These are phyloP conservation scores for Mesocricetus auratus DNA, from an alignment of 2,113 vertebrate species.

Conservation along the genomic window DNA sequence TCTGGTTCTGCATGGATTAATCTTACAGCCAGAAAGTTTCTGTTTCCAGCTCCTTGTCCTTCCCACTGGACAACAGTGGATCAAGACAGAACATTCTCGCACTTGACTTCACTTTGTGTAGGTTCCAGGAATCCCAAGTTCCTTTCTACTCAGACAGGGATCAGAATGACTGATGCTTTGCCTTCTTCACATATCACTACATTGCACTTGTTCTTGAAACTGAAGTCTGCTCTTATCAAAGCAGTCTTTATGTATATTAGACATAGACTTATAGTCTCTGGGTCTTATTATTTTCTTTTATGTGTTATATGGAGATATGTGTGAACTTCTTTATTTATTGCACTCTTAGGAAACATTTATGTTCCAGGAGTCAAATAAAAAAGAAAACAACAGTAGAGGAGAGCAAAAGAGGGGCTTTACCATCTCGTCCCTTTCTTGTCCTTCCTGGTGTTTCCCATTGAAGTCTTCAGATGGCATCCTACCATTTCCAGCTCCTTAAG, in stretches of 20 bases:
- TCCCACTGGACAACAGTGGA: not conserved
- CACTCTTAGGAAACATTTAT: not conserved
- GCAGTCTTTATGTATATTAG: not conserved
- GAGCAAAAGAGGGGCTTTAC: not conserved
- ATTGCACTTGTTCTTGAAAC: not conserved
- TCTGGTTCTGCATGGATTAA: not conserved
- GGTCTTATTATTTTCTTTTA: not conserved
- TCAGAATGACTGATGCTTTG: not conserved
- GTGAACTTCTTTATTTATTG: conserved; percentile 16
- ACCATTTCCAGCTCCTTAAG: not conserved
- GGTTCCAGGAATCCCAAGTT: not conserved
- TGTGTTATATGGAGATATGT: not conserved
- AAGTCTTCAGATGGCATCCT: not conserved
- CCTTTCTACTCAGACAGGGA: not conserved
- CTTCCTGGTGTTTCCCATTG: not conserved
- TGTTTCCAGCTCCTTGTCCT: not conserved
- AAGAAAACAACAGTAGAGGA: not conserved
- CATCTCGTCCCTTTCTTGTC: not conserved
- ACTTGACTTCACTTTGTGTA: not conserved
- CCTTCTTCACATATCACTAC: not conserved
- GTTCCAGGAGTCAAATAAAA: not conserved
- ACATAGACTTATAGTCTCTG: not conserved
- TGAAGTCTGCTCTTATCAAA: not conserved
- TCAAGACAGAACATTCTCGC: not conserved
- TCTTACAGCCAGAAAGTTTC: not conserved